phyloP scores from a whole-genome alignment of 1,140 invertebrate species.

The Tetraneura akinire region DNA sequence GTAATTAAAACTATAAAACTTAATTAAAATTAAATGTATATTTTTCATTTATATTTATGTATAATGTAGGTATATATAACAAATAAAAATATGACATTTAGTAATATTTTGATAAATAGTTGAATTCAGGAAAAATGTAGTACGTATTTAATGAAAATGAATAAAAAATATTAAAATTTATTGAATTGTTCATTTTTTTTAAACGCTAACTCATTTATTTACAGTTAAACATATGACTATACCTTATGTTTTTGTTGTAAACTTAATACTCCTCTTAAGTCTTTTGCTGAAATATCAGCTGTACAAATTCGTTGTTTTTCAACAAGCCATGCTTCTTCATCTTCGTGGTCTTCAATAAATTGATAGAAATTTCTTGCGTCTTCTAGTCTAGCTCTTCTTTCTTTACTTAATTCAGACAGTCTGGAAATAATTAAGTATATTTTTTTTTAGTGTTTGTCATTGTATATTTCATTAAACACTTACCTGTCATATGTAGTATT shows the following conservation, averaged over 20 bases:
- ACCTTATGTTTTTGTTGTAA: slow-evolving; percentile 94
- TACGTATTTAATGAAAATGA: too few species aligned
- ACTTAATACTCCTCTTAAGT: slow-evolving; percentile 84
- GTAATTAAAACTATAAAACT: too few species aligned
- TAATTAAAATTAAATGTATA: too few species aligned
- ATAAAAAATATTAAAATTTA: too few species aligned
- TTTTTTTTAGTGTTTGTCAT: neutral
- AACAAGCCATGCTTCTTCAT: slow-evolving; percentile 90
- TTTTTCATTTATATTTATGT: too few species aligned
- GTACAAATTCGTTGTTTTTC: slow-evolving; percentile 91
- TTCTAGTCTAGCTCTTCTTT: slow-evolving; percentile 79
- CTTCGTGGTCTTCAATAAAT: slow-evolving; percentile 91
- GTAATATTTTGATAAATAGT: too few species aligned
- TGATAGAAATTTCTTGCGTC: slow-evolving; percentile 92
- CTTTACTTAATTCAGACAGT: slow-evolving; percentile 72
- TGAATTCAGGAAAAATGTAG: too few species aligned
- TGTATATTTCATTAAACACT: slow-evolving; percentile 38
- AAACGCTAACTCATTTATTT: too few species aligned
- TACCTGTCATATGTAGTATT: slow-evolving; percentile 72
- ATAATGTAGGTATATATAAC: too few species aligned
- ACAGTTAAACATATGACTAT: too few species aligned
- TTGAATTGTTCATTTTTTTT: too few species aligned
- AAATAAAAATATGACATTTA: too few species aligned
- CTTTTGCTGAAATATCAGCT: slow-evolving; percentile 88
- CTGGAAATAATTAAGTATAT: slow-evolving; percentile 56